Evolutionary conservation across 2,888 invertebrate genomes (phyloP).

Genomic region (Tiliacea citrago): DNA sequence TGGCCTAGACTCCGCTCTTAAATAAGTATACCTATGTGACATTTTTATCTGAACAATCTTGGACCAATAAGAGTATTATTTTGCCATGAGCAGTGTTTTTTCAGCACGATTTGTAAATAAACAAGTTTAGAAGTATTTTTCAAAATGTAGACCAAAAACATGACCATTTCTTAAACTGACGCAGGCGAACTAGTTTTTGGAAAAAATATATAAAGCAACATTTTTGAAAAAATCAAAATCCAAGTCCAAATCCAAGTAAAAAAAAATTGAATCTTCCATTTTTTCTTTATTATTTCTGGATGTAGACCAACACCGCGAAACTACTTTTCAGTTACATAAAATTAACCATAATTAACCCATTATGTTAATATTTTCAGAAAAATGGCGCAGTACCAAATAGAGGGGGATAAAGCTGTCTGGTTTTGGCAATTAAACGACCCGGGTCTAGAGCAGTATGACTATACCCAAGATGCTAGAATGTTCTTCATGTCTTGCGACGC

Average conservation of each 20-base stretch:
- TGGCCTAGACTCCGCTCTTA: conserved; percentile 20
- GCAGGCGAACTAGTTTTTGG: too few relatives aligned
- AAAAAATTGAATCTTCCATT: background rate
- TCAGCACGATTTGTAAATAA: background rate
- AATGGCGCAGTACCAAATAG: conserved; percentile 75
- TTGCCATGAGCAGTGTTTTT: background rate
- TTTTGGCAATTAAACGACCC: conserved; percentile 88
- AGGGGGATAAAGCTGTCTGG: conserved; percentile 80
- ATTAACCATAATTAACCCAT: background rate
- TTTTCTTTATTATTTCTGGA: background rate
- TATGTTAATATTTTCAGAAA: conserved; percentile 75
- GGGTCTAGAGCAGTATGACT: conserved; percentile 82
- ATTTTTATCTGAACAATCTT: conserved; percentile 18
- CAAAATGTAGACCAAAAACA: background rate
- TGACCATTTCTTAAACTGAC: too few relatives aligned
- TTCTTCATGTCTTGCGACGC: conserved; percentile 81
- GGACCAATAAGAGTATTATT: conserved; percentile 12
- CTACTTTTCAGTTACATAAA: background rate
- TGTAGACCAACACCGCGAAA: background rate
- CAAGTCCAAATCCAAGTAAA: too few relatives aligned
- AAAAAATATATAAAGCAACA: too few relatives aligned
- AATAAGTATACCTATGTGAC: background rate
- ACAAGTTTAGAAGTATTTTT: background rate
- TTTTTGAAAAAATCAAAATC: too few relatives aligned
- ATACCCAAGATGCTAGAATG: conserved; percentile 78